These are phyloP conservation scores for Hafferia zeledoni DNA, from an alignment of 2,797 vertebrate species.

Conservation along the genomic window DNA sequence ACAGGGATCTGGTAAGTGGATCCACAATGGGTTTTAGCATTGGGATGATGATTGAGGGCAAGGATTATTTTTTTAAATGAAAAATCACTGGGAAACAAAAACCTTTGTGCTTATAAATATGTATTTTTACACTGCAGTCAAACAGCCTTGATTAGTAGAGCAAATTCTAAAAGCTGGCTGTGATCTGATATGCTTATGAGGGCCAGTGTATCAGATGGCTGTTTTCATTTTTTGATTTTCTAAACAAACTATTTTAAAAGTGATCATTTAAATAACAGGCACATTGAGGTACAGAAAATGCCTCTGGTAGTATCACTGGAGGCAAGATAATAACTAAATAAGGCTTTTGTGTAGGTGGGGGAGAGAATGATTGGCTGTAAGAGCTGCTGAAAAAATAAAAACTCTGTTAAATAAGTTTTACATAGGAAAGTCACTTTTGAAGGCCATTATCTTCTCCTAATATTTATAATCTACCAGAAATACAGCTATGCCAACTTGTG, in stretches of 20 bases:
- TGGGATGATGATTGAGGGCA: not conserved
- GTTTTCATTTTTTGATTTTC: not conserved
- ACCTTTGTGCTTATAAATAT: not conserved
- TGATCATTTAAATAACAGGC: constrained; percentile 12
- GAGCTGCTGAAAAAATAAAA: not conserved
- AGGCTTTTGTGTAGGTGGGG: not conserved
- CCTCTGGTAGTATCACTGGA: constrained; percentile 30
- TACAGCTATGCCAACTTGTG: not conserved
- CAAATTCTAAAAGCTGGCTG: not conserved
- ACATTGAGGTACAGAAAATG: not conserved
- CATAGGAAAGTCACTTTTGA: not conserved
- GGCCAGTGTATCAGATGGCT: constrained; percentile 2
- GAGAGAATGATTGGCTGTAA: not conserved
- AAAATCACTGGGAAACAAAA: not conserved
- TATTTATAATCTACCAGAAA: not conserved
- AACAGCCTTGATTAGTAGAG: not conserved
- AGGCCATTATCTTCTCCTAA: not conserved
- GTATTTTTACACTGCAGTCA: not conserved
- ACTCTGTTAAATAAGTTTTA: not conserved
- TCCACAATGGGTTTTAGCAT: constrained; percentile 43
- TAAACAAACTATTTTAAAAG: constrained; percentile 19
- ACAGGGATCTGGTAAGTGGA: constrained; percentile 97
- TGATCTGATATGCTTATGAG: not conserved
- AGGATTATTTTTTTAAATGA: not conserved
- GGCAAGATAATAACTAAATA: constrained; percentile 31